Base-by-base conservation (phyloP, 1,140 invertebrate species). In the Drosophila carrolli region DNA sequence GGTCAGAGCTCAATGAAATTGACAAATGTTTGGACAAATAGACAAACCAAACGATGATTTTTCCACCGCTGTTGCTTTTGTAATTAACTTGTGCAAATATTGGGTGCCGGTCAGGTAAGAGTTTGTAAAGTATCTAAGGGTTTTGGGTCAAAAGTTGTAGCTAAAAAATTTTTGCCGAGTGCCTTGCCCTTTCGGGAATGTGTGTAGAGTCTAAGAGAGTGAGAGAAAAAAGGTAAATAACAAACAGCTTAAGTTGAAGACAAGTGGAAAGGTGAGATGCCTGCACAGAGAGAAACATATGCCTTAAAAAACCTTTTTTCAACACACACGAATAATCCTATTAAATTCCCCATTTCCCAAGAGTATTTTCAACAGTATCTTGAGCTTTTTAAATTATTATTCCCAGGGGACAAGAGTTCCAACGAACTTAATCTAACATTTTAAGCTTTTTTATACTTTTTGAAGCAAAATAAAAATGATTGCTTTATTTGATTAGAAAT, bases 21-120 rank as follows among this genome's bases (percentile, higher is more conserved):
- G 84, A 88, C 84, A 88, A 88, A 88, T 88, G 83, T 88, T 88
- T 88, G 75, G 83, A 89, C 84, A 88, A 88, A 88, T 88, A 88
- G 81, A 63, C 75, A 78, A 82, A 58, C 83, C 74, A 74, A 86
- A 71, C 77, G 83, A 85, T 85, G 65, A 66, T 59, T 62, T 40
- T 61, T 48, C 60, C 51, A 37, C 41, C 53, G 10, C 50, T 82
- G 83, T 86, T 86, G 82, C 76, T 83, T 88, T 72, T 88, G 83
- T 89, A 83, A 89, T 88, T 88, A 89, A 55, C 71, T 76, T 79
- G 72, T 57, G 84, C 83, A 86, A 88, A 86, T 89, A 86, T 86
- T 74, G 60, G 27, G 13, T 11, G 44, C 50, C 38, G 46, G 61
- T 7, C 65, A 72, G 41, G 67, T 46, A 70, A 58, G 53, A 59